These are phyloP conservation scores for Thereva unica DNA, from an alignment of 2,888 invertebrate species.

Conservation along the genomic window DNA sequence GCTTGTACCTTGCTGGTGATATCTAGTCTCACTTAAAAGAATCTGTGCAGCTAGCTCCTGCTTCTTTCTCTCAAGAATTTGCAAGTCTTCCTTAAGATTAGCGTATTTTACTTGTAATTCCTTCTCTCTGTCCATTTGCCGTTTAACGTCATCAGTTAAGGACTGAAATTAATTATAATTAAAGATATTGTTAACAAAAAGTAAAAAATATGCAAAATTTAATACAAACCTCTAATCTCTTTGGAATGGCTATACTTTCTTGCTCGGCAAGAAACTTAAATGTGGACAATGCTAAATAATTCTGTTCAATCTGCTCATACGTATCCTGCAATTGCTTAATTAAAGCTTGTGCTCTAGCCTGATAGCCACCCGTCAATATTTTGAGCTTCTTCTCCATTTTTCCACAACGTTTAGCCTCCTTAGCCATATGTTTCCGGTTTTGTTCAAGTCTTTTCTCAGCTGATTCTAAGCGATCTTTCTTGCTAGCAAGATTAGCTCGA, in stretches of 20 bases:
- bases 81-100: slow-evolving; percentile 64
- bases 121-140: slow-evolving; percentile 90
- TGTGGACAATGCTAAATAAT: slow-evolving; percentile 84
- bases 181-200: slow-evolving; percentile 23
- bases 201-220: slow-evolving; percentile 42
- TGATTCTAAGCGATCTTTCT: slow-evolving; percentile 94
- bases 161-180: slow-evolving; percentile 63
- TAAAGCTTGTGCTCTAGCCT: slow-evolving; percentile 77
- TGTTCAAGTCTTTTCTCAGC: slow-evolving; percentile 89
- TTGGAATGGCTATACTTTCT: slow-evolving; percentile 87
- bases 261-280: slow-evolving; percentile 88
- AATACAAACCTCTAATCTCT: slow-evolving; percentile 89
- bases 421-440: slow-evolving; percentile 94
- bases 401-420: slow-evolving; percentile 93
- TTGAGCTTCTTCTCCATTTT: slow-evolving; percentile 98
- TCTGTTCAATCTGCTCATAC: slow-evolving; percentile 88
- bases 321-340: slow-evolving; percentile 86
- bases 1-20: no score
- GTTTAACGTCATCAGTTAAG: slow-evolving; percentile 86
- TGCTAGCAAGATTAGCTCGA: slow-evolving; percentile 90
- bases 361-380: slow-evolving; percentile 92
- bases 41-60: no score
- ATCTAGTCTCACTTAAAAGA: no score
- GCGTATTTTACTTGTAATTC: slow-evolving; percentile 82
- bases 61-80: no score